Evolutionary conservation across 2,113 vertebrate genomes (phyloP), one percentile per base, ranked within the genome.

Genomic region (Scartelaos histophorus): DNA sequence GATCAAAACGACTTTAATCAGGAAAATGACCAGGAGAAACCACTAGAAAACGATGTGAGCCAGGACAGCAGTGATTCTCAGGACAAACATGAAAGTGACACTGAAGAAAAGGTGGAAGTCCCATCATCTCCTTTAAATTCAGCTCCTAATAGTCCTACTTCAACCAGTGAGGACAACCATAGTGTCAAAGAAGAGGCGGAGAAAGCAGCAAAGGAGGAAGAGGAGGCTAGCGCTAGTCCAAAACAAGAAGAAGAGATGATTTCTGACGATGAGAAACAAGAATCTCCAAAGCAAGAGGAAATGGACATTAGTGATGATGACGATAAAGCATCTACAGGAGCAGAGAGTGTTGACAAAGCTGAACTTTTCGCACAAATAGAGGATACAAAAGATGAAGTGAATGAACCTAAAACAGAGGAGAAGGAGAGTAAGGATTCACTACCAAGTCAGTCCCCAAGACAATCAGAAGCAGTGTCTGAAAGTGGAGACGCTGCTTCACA

Each of bases 271-370:
- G 85, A 85, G 24, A 74, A 77, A 51, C 70, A 0, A 3, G 16
- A 13, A 70, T 91, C 90, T 75, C 78, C 77, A 2, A 73, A 83
- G 1, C 76, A 85, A 2, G 13, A 71, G 56, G 76, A 82, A 58
- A 82, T 84, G 85, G 81, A 87, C 0, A 54, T 73, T 7, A 61
- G 76, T 60, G 70, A 38, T 2, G 78, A 61, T 21, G 67, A 74
- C 1, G 67, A 76, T 34, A 34, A 61, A 3, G 25, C 7, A 1
- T 61, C 58, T 17, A 34, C 61, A n/a, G 29, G 19, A 64, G 61
- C 19, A 10, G 61, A 64, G 11, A 35, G 34, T 7, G 11, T 38
- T 21, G 61, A 43, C 17, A 19, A 64, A 64, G 43, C 0, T 21
- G 61, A 64, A 13, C 7, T 19, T 38, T n/a, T n/a, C 2, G 9